phyloP scores from a whole-genome alignment of 1,140 invertebrate genomes.

The Nasonia giraulti region DNA sequence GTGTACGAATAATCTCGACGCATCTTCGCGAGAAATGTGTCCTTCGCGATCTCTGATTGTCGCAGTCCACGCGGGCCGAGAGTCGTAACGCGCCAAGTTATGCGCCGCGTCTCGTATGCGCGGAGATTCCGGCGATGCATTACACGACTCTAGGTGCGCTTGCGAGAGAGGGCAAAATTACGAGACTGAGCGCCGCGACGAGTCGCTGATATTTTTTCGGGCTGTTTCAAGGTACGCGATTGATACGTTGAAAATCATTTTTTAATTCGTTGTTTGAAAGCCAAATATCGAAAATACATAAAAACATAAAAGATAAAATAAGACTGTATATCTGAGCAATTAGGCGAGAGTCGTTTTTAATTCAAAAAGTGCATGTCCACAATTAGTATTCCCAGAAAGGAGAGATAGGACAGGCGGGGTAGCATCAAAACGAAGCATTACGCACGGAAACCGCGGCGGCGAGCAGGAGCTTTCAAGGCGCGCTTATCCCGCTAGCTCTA shows the following conservation, averaged over 20 bases:
- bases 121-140: not conserved
- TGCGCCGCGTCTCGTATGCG: not conserved
- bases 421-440: slow-evolving; percentile 37
- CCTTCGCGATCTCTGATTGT: slow-evolving; percentile 7
- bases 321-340: not conserved
- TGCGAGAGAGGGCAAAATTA: not conserved
- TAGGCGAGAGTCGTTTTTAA: slow-evolving; percentile 5
- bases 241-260: too few relatives aligned
- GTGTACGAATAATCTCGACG: slow-evolving; percentile 26
- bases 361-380: slow-evolving; percentile 16
- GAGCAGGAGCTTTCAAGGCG: slow-evolving; percentile 19
- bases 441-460: not conserved
- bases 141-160: not conserved
- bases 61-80: not conserved
- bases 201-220: not conserved
- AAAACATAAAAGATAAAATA: not conserved
- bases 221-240: not conserved
- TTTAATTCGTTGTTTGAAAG: too few relatives aligned
- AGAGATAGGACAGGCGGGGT: not conserved
- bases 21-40: slow-evolving; percentile 6
- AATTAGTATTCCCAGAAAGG: not conserved
- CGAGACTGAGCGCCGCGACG: not conserved
- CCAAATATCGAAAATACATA: not conserved
- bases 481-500: not conserved
- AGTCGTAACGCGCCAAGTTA: slow-evolving; percentile 14